Evolutionary conservation across 2,888 invertebrate genomes (phyloP), one percentile per base, ranked within the genome.

Genomic region (Merodon equestris): DNA sequence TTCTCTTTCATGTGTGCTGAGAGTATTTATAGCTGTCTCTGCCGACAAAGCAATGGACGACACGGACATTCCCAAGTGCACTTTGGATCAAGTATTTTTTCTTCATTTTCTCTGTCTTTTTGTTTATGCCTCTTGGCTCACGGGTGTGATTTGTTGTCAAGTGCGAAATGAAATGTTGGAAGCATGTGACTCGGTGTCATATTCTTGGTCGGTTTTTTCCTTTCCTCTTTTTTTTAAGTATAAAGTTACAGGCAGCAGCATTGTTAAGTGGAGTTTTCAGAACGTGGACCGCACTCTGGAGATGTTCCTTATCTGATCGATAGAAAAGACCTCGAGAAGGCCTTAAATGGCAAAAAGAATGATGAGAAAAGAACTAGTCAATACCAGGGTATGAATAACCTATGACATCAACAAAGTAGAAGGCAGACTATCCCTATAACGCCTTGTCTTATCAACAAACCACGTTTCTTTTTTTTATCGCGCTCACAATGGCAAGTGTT

Each of bases 91-190:
- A 18, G 47, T 45, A 42, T 34, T 17, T 45, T 40, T 19, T 60
- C 12, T 34, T 42, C 36, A 42, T 47, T 34, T 42, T 42, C 48
- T 42, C n/a, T 34, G 18, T 36, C 45, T 5, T 27, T 53, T 27
- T 48, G 56, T 66, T 27, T 38, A 44, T 34, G 13, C 36, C 54
- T 56, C 61, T 60, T 40, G 72, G 45, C 48, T 13, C 27, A 34
- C 13, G 57, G 66, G 72, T 67, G 64, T 75, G n/a, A n/a, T n/a
- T n/a, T 68, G 54, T 76, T 72, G 66, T 67, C 61, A 61, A 72
- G 73, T 77, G 77, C 57, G 51, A 63, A 73, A 63, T 72, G 27
- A 72, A 73, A 73, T 77, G 56, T 66, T 72, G 67, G 51, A 61
- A 73, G 77, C 72, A 72, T 72, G 76, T 66, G 77, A 67, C 72